Percentiles rank a stretch among this genome's conserved stretches.
phyloP scores from a whole-genome alignment of 1,140 invertebrate species.

The Temnothorax nylanderi region DNA sequence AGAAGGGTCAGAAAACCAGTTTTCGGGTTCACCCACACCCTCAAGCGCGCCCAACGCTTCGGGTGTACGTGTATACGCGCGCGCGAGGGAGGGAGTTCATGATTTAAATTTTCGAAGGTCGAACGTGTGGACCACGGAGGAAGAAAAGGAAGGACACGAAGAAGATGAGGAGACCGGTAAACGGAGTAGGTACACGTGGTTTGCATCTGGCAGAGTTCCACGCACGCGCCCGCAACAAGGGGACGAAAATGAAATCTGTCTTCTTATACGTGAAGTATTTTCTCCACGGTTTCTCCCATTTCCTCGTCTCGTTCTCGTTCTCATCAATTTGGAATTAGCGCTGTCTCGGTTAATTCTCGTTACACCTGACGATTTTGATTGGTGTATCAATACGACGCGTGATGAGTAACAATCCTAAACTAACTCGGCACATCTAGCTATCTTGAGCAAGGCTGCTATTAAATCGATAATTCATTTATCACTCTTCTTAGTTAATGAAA shows the following conservation, averaged over 20 bases:
- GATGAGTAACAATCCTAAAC: background rate
- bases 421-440: background rate
- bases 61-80: background rate
- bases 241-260: slow-evolving; percentile 20
- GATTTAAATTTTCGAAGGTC: slow-evolving; percentile 76
- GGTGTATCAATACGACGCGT: background rate
- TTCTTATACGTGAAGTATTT: background rate
- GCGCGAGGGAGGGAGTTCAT: slow-evolving; percentile 37
- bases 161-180: slow-evolving; percentile 16
- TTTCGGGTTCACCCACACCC: slow-evolving; percentile 73
- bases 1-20: slow-evolving; percentile 68
- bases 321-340: background rate
- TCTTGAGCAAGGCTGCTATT: background rate
- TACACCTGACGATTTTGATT: background rate
- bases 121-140: slow-evolving; percentile 30
- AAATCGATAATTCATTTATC: slow-evolving; percentile 23
- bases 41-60: slow-evolving; percentile 21
- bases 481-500: background rate
- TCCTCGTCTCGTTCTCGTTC: background rate
- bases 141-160: slow-evolving; percentile 19
- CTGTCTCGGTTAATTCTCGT: background rate
- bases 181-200: slow-evolving; percentile 52
- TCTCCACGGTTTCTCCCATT: slow-evolving; percentile 2
- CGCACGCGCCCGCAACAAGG: slow-evolving; percentile 56
- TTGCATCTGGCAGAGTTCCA: slow-evolving; percentile 63